A percentile compares a stretch with the other conserved stretches of the same genome.
These are phyloP conservation scores for Uloborus plumipes DNA, from an alignment of 2,888 invertebrate genomes.

Conservation along the genomic window DNA sequence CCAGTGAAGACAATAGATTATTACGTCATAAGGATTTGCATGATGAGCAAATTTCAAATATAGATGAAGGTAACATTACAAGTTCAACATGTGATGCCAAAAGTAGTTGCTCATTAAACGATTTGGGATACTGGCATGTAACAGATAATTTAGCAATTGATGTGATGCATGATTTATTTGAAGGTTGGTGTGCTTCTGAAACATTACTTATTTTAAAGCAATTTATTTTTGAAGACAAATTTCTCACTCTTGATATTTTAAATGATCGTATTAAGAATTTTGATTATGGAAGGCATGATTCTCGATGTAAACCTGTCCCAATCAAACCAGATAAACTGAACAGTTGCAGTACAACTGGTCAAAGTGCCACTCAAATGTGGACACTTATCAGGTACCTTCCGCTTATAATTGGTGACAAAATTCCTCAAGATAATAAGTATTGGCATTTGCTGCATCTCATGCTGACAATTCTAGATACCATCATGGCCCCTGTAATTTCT, in stretches of 20 bases:
- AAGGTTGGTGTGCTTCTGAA: constrained; percentile 11
- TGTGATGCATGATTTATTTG: constrained; percentile 1
- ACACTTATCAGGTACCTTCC: constrained; percentile 1
- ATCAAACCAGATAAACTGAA: too few relatives aligned
- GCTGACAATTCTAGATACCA: not conserved
- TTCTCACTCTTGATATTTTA: not conserved
- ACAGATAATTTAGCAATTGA: not conserved
- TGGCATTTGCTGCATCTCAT: constrained; percentile 20
- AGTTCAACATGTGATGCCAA: not conserved
- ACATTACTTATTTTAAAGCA: not conserved
- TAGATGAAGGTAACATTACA: not conserved
- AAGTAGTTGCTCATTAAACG: not conserved
- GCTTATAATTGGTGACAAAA: constrained; percentile 23
- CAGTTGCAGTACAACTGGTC: not conserved
- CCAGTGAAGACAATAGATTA: too few relatives aligned
- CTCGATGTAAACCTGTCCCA: too few relatives aligned
- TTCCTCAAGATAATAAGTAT: constrained; percentile 8
- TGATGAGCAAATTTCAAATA: not conserved
- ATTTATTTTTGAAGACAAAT: not conserved
- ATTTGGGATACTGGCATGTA: constrained; percentile 18
- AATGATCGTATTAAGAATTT: constrained; percentile 2
- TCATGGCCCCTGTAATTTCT: constrained; percentile 18
- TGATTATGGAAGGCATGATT: too few relatives aligned
- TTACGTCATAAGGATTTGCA: not conserved
- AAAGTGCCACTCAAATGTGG: constrained; percentile 11